These are phyloP conservation scores for Heliconius sara DNA, from an alignment of 2,888 invertebrate genomes.

Conservation along the genomic window DNA sequence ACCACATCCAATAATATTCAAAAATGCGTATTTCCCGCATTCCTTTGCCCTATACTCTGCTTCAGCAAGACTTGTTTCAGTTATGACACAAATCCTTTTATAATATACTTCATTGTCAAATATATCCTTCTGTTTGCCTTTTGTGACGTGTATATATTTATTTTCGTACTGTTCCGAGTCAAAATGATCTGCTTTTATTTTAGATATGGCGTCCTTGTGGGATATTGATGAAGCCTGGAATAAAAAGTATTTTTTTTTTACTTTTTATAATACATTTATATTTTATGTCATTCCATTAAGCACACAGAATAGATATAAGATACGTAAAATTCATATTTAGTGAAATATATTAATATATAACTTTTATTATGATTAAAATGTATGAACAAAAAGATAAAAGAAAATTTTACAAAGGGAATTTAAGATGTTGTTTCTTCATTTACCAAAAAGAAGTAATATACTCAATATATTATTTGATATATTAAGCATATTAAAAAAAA, in stretches of 20 bases:
- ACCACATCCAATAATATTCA: conserved; percentile 86
- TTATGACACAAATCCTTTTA: conserved; percentile 76
- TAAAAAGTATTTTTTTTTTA: not conserved
- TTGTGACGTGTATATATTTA: conserved; percentile 48
- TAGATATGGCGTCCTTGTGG: conserved; percentile 1
- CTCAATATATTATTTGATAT: no score
- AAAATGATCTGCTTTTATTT: conserved; percentile 9
- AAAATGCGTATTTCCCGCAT: conserved; percentile 77
- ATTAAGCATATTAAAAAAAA: no score
- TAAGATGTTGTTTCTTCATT: no score
- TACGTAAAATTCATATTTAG: not conserved
- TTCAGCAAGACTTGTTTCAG: conserved; percentile 84
- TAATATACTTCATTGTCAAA: conserved; percentile 60
- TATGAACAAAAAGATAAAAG: no score
- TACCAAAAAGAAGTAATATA: no score
- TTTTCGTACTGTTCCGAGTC: conserved; percentile 49
- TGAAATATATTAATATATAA: no score
- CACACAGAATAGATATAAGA: not conserved
- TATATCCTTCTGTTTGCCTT: conserved; percentile 34
- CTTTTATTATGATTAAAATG: no score
- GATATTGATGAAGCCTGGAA: conserved; percentile 17
- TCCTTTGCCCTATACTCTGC: conserved; percentile 80
- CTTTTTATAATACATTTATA: not conserved
- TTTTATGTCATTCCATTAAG: not conserved
- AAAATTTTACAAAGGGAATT: no score